These are phyloP conservation scores for Acanthurus tractus DNA, from an alignment of 2,797 vertebrate species.

Conservation along the genomic window DNA sequence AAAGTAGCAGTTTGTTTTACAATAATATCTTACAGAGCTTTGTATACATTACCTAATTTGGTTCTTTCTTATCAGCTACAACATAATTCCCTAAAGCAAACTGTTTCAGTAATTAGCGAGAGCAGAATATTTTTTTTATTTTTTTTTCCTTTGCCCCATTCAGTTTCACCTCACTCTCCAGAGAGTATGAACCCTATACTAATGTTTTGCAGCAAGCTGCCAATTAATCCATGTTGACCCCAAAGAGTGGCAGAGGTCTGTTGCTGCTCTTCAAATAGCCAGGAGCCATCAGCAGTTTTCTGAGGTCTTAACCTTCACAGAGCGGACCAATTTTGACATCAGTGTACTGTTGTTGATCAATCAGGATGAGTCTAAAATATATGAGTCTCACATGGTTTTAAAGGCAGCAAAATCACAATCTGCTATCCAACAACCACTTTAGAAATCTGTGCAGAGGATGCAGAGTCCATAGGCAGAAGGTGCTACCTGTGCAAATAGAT, in stretches of 20 bases:
- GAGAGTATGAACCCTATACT: slow-evolving; percentile 10
- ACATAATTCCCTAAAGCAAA: slow-evolving; percentile 31
- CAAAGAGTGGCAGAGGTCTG: slow-evolving; percentile 23
- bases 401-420: no score
- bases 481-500: no score
- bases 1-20: slow-evolving; percentile 18
- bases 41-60: slow-evolving; percentile 16
- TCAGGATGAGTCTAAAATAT: no score
- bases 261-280: slow-evolving; percentile 23
- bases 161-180: slow-evolving; percentile 21
- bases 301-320: slow-evolving; percentile 46
- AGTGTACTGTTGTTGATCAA: no score
- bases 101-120: slow-evolving; percentile 39
- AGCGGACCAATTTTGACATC: slow-evolving; percentile 14
- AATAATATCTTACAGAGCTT: slow-evolving; percentile 15
- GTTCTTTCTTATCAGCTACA: slow-evolving; percentile 40
- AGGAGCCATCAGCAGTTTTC: slow-evolving; percentile 19
- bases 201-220: slow-evolving; percentile 45
- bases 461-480: no score
- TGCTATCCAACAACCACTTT: no score
- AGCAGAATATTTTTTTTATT: slow-evolving; percentile 9
- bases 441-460: no score
- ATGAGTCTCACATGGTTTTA: no score
- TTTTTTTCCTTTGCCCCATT: slow-evolving; percentile 15
- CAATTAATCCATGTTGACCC: slow-evolving; percentile 61